A percentile compares a stretch with the other conserved stretches of the same genome.
phyloP scores from a whole-genome alignment of 1,140 invertebrate species.

The Aphaenogaster ashmeadi region DNA sequence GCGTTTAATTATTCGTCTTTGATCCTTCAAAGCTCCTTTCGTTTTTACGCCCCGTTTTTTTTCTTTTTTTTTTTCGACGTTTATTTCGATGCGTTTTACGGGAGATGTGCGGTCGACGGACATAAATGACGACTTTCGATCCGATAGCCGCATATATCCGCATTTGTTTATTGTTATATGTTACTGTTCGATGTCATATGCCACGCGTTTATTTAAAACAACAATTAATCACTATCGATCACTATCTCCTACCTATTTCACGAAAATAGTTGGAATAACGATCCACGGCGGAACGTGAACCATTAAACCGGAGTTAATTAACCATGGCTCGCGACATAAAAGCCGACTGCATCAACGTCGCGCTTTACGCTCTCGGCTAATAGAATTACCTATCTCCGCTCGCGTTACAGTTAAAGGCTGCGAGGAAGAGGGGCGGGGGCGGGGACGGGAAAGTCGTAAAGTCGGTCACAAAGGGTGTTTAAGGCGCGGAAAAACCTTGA shows the following conservation, averaged over 20 bases:
- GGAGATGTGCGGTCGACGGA: not conserved
- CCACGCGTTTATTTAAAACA: not conserved
- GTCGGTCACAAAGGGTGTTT: conserved; percentile 58
- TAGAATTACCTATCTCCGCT: conserved; percentile 54
- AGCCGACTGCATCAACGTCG: conserved; percentile 39
- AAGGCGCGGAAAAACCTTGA: conserved; percentile 46
- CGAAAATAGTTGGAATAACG: conserved; percentile 44
- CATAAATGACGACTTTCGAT: not conserved
- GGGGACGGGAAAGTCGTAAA: conserved; percentile 33
- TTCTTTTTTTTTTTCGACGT: not conserved
- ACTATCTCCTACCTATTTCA: not conserved
- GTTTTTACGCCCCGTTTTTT: not conserved
- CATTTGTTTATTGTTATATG: not conserved
- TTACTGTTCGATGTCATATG: too few relatives aligned
- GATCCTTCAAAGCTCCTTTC: not conserved
- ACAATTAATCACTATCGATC: conserved; percentile 23
- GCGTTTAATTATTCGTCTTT: not conserved
- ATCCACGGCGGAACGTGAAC: conserved; percentile 37
- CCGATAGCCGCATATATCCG: not conserved
- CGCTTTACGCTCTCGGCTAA: conserved; percentile 49
- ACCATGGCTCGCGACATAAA: conserved; percentile 46
- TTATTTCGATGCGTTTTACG: not conserved
- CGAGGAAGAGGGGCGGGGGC: not conserved
- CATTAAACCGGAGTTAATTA: conserved; percentile 60
- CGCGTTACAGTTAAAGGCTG: conserved; percentile 32